Evolutionary conservation across 2,888 invertebrate genomes (phyloP).

Genomic region (Hypolimnas misippus): DNA sequence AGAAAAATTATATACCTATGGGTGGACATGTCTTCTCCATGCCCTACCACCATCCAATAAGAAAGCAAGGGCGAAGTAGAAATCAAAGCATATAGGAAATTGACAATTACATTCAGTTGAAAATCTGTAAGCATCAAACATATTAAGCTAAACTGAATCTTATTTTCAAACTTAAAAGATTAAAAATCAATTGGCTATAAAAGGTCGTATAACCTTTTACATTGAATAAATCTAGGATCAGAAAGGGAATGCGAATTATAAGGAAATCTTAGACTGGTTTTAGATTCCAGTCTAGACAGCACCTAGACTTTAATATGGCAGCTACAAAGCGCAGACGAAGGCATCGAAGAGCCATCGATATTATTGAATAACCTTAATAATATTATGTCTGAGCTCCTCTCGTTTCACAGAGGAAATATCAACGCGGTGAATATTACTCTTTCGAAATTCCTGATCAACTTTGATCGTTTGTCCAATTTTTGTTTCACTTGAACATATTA

Average conservation of each 20-base stretch:
- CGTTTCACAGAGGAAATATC: constrained; percentile 30
- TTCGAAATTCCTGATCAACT: background rate
- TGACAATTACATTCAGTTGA: constrained; percentile 9
- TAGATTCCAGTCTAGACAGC: constrained; percentile 60
- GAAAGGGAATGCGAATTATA: constrained; percentile 48
- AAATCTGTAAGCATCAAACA: background rate
- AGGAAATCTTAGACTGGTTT: constrained; percentile 50
- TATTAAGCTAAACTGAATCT: background rate
- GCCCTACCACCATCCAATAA: background rate
- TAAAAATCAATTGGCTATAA: background rate
- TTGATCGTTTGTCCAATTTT: background rate
- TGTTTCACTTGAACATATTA: background rate
- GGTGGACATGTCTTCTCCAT: background rate
- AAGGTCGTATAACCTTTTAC: background rate
- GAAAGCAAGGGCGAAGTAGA: constrained; percentile 16
- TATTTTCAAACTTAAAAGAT: background rate
- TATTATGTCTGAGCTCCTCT: constrained; percentile 25
- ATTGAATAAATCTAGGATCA: constrained; percentile 38
- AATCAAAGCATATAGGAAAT: constrained; percentile 26
- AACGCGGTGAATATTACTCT: constrained; percentile 21
- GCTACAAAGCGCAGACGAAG: constrained; percentile 46
- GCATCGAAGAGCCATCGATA: constrained; percentile 50
- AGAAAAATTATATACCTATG: no score
- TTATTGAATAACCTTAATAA: constrained; percentile 53
- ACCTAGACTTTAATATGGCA: constrained; percentile 58